phyloP scores from a whole-genome alignment of 2,888 invertebrate species.

The Pemphredon lugubris region DNA sequence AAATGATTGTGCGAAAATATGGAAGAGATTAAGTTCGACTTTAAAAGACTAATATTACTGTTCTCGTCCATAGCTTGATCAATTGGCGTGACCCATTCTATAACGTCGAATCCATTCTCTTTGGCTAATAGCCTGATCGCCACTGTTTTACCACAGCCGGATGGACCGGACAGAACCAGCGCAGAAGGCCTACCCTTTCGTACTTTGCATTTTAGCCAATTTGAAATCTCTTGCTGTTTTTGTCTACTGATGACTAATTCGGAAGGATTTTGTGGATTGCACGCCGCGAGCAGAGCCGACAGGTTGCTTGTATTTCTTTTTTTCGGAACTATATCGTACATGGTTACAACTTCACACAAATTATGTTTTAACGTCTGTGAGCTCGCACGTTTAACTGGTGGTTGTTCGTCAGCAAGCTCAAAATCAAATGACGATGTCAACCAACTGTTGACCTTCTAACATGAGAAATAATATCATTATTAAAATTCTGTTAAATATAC shows the following conservation, averaged over 20 bases:
- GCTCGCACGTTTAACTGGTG: slow-evolving; percentile 20
- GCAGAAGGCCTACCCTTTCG: slow-evolving; percentile 64
- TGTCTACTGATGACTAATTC: slow-evolving; percentile 75
- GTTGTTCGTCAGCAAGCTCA: slow-evolving; percentile 28
- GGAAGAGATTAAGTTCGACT: not conserved
- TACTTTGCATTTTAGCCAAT: slow-evolving; percentile 70
- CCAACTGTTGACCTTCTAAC: slow-evolving; percentile 58
- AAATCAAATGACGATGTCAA: slow-evolving; percentile 63
- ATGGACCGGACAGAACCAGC: slow-evolving; percentile 90
- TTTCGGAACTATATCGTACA: slow-evolving; percentile 22
- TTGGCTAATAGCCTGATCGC: slow-evolving; percentile 86
- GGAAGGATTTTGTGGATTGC: slow-evolving; percentile 68
- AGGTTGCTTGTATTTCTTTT: slow-evolving; percentile 61
- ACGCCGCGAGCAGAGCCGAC: slow-evolving; percentile 68
- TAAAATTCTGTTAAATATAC: too few relatives aligned
- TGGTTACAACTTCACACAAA: not conserved
- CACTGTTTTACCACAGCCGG: slow-evolving; percentile 92
- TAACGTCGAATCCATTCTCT: slow-evolving; percentile 84
- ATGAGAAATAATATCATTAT: too few relatives aligned
- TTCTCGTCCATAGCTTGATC: slow-evolving; percentile 85
- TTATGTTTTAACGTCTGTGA: slow-evolving; percentile 1
- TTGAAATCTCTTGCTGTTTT: slow-evolving; percentile 75
- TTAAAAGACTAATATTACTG: slow-evolving; percentile 57
- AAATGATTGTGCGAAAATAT: too few relatives aligned
- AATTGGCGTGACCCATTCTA: slow-evolving; percentile 92